Evolutionary conservation across 2,888 invertebrate genomes (phyloP).

Genomic region (Bugula neritina): DNA sequence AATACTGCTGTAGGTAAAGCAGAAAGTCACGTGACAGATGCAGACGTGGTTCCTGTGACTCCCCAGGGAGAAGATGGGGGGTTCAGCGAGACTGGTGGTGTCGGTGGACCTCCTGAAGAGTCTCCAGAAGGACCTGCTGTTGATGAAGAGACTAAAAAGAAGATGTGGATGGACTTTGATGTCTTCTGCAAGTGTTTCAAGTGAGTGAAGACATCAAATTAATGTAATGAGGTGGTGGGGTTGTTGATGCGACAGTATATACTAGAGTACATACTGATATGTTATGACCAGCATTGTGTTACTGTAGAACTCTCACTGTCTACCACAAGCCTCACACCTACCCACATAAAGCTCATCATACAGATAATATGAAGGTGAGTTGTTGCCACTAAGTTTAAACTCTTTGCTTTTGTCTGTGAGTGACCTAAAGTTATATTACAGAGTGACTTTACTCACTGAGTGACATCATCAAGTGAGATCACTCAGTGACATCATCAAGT

Average conservation of each 20-base stretch:
- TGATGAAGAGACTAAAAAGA: constrained; percentile 33
- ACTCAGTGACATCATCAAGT: no score
- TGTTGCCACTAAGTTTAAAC: no score
- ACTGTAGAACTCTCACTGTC: constrained; percentile 49
- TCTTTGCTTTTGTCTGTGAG: no score
- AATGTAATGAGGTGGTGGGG: background rate
- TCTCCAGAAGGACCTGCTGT: background rate
- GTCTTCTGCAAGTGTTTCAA: constrained; percentile 51
- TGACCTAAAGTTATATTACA: no score
- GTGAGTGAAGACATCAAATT: constrained; percentile 34
- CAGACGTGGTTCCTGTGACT: constrained; percentile 1
- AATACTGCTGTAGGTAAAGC: constrained; percentile 12
- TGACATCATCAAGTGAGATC: no score
- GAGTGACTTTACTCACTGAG: no score
- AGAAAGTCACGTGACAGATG: constrained; percentile 30
- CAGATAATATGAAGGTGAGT: constrained; percentile 44
- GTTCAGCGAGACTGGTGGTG: constrained; percentile 27
- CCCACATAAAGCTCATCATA: constrained; percentile 40
- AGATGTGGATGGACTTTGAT: constrained; percentile 52
- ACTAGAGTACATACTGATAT: no score
- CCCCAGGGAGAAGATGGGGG: constrained; percentile 31
- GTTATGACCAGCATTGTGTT: constrained; percentile 25
- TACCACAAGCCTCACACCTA: constrained; percentile 52
- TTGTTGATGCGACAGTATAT: background rate
- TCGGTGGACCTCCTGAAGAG: constrained; percentile 31